Conservation (phyloP, 2,888 invertebrate species). For the Schrankia costaestrigalis region DNA sequence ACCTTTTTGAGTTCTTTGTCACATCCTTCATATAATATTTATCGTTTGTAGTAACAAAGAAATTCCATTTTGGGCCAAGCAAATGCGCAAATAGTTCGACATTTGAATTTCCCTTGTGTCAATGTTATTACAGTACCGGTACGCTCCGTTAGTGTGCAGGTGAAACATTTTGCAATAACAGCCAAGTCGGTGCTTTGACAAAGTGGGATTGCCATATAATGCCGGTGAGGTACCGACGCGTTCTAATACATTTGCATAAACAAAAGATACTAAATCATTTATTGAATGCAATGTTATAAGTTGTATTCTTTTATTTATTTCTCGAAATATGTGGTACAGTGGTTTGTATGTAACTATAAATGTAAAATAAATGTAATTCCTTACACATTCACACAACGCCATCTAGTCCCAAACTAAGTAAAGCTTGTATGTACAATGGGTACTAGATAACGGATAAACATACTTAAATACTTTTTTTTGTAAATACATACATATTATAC, state of each 20-base stretch:
- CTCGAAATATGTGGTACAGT: too few species aligned
- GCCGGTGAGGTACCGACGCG: conserved; percentile 31
- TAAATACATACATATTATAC: too few species aligned
- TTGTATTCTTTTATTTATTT: too few species aligned
- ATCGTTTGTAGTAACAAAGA: conserved; percentile 70
- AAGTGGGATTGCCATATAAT: conserved; percentile 50
- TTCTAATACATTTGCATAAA: conserved; percentile 32
- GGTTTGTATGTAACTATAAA: too few species aligned
- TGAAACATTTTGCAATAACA: conserved; percentile 68
- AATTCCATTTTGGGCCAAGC: conserved; percentile 74
- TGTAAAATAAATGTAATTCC: too few species aligned
- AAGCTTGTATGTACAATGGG: too few species aligned
- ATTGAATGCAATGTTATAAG: conserved; percentile 21
- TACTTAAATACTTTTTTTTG: too few species aligned
- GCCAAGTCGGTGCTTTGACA: conserved; percentile 44
- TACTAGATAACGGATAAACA: too few species aligned
- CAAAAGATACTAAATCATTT: conserved; percentile 27
- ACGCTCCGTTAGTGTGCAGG: conserved; percentile 57
- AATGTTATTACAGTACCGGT: conserved; percentile 71
- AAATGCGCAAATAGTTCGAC: conserved; percentile 77
- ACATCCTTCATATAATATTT: conserved; percentile 71
- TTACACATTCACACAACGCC: too few species aligned
- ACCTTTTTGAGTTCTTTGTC: conserved; percentile 67
- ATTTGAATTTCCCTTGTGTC: conserved; percentile 77
- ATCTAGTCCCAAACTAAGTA: too few species aligned